phyloP scores from a whole-genome alignment of 2,113 vertebrate genomes.

The Hemichromis elongatus region DNA sequence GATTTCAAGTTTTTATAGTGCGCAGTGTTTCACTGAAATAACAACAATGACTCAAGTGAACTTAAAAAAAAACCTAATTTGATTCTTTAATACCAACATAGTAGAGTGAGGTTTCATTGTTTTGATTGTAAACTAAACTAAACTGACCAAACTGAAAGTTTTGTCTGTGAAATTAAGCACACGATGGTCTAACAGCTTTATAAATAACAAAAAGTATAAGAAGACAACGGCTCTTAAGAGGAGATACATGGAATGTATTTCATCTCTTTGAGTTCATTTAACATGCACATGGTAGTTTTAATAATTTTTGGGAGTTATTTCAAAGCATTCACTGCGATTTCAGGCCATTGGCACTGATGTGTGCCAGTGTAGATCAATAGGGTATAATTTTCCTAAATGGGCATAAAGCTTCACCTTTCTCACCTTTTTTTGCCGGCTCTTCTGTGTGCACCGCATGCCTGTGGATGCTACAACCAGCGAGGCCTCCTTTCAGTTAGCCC shows the following conservation, averaged over 20 bases:
- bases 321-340: neutral
- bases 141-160: neutral
- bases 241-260: no score
- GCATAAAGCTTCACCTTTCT: neutral
- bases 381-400: neutral
- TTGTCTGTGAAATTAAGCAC: neutral
- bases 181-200: neutral
- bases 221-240: neutral
- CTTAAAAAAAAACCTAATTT: neutral
- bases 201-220: neutral
- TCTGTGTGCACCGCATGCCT: neutral
- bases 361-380: neutral
- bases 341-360: neutral
- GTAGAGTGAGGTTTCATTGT: neutral
- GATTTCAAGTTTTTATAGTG: neutral
- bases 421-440: neutral
- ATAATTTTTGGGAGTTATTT: neutral
- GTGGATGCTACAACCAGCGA: neutral
- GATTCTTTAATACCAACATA: neutral
- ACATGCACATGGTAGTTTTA: neutral
- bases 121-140: neutral
- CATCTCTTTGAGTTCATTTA: neutral
- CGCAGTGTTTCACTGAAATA: neutral
- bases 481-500: slow-evolving; percentile 29
- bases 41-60: neutral